Percentiles rank a stretch among this genome's conserved stretches.
phyloP scores from a whole-genome alignment of 1,140 invertebrate species.

The Maconellicoccus hirsutus region DNA sequence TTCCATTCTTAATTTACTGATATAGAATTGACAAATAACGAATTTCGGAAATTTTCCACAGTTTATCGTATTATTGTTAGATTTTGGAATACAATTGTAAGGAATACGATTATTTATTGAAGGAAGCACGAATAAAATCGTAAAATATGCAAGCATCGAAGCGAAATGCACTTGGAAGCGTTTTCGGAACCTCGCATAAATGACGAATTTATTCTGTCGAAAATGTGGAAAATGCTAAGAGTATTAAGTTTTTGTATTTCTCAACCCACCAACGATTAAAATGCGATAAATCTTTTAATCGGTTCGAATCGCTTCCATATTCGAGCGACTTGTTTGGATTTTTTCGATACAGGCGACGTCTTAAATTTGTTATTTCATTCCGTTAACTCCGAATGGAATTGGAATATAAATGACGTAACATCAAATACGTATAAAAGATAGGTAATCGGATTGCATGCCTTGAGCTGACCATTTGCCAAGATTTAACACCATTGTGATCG shows the following conservation, averaged over 20 bases:
- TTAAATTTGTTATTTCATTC: conserved; percentile 21
- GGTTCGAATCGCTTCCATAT: background rate
- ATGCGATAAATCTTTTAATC: background rate
- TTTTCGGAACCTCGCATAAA: too few relatives aligned
- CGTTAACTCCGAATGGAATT: background rate
- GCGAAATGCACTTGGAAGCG: too few relatives aligned
- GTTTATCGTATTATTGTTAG: too few relatives aligned
- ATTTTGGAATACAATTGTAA: too few relatives aligned
- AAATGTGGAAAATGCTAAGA: background rate
- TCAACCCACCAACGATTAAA: conserved; percentile 1
- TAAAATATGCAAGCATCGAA: too few relatives aligned
- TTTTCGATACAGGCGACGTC: background rate
- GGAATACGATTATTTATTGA: too few relatives aligned
- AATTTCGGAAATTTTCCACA: too few relatives aligned
- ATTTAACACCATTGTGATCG: conserved; percentile 11
- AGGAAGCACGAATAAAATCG: too few relatives aligned
- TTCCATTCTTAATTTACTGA: too few relatives aligned
- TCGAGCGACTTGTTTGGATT: conserved; percentile 2
- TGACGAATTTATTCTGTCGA: background rate
- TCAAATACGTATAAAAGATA: background rate
- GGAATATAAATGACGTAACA: conserved; percentile 14
- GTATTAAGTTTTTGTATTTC: background rate
- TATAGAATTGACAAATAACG: too few relatives aligned
- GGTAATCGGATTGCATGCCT: conserved; percentile 10
- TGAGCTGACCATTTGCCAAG: conserved; percentile 19